Base-by-base conservation (phyloP, 2,113 vertebrate genomes). In the Coturnix japonica region DNA sequence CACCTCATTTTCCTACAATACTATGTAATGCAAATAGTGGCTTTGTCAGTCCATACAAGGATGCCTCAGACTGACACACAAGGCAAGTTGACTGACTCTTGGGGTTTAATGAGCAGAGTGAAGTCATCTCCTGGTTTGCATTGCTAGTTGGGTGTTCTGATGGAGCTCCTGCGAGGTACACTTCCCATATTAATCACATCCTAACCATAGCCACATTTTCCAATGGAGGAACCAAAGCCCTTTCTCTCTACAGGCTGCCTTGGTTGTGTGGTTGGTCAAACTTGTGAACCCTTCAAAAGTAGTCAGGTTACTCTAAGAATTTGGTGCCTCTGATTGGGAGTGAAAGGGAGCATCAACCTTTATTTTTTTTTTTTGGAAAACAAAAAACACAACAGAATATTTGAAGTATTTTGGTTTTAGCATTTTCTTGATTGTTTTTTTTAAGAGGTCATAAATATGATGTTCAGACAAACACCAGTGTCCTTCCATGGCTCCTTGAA, bases 401-500 rank as follows among this genome's bases (percentile, higher is more conserved):
- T 49, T 64, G 12, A 81, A 60, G 13, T 28, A n/a, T 37, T 81
- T 59, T 59, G 10, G 1, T 39, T 56, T 59, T 28, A 59, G 17
- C 5, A 1, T 18, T 74, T 78, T 78, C 13, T 78, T 75, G 61
- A 41, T 74, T 72, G 87, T 8, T 76, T 4, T 78, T 78, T 7
- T 66, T 66, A 54, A 11, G 74, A 77, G 15, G 33, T 46, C 0
- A 0, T 79, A 85, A 87, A 33, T 66, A 13, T 41, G 49, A 30
- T 5, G 28, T 37, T 26, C 33, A 41, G 3, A 1, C 73, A 37
- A 70, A 25, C 60, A 37, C 6, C 0, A 0, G 4, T 78, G 51
- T 83, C 51, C 56, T 82, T 73, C 56, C 3, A 1, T 87, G 66
- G 54, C 56, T 85, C 25, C 21, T 10, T 79, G 47, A 78, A 56